A percentile compares a stretch with the other conserved stretches of the same genome.
These are phyloP conservation scores for Torymus tubicola DNA, from an alignment of 2,888 invertebrate species.

Conservation along the genomic window DNA sequence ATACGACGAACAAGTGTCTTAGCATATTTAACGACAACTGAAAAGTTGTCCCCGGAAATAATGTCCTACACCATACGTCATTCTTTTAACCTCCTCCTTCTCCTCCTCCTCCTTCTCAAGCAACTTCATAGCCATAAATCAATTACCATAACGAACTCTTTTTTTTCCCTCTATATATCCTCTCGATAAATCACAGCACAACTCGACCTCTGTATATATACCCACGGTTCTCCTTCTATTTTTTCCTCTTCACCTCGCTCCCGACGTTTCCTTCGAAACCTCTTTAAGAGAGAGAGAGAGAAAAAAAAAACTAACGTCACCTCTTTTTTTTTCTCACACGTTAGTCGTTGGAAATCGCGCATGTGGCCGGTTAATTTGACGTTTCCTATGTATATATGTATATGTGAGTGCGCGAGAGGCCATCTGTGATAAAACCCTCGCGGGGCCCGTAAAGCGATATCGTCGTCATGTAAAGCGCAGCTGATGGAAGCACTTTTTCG, in stretches of 20 bases:
- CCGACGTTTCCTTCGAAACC: conserved; percentile 35
- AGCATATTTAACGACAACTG: too few species aligned
- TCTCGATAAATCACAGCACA: conserved; percentile 29
- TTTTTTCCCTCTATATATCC: too few species aligned
- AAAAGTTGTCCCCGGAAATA: neutral
- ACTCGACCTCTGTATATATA: neutral
- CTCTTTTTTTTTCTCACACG: conserved; percentile 21
- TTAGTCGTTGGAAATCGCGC: conserved; percentile 58
- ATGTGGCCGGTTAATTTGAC: conserved; percentile 60
- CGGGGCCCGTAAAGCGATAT: conserved; percentile 1
- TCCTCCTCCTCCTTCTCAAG: too few species aligned
- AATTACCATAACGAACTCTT: conserved; percentile 31
- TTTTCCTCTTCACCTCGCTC: neutral
- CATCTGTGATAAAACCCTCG: conserved; percentile 48
- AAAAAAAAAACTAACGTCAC: conserved; percentile 4
- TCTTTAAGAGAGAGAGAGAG: neutral
- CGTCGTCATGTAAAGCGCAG: conserved; percentile 18
- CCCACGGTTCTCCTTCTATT: conserved; percentile 12
- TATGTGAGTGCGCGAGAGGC: conserved; percentile 2
- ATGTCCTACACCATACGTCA: neutral
- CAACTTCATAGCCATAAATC: conserved; percentile 43
- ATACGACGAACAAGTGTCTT: too few species aligned
- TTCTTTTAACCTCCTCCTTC: neutral
- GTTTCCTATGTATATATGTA: conserved; percentile 6
- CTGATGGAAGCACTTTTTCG: conserved; percentile 31